These are phyloP conservation scores for Sclerurus mexicanus DNA, from an alignment of 2,113 vertebrate genomes.

Conservation along the genomic window DNA sequence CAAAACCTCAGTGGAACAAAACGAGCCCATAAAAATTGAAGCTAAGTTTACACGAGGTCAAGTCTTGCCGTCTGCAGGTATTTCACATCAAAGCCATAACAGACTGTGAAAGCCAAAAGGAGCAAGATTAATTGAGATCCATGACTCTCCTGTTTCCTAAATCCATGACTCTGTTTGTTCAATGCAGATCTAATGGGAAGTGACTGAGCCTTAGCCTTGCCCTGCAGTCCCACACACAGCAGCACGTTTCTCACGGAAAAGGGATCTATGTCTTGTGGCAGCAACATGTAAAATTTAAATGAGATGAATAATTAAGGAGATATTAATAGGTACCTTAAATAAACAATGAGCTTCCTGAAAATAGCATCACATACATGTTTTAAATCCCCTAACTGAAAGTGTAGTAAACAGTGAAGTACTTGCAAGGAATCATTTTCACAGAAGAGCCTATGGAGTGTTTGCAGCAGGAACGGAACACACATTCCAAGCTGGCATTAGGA, in stretches of 20 bases:
- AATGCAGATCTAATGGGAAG: background rate
- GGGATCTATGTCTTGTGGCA: background rate
- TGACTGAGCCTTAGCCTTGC: background rate
- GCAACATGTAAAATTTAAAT: background rate
- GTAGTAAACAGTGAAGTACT: background rate
- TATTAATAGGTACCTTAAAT: background rate
- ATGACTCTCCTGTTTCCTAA: background rate
- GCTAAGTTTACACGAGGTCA: background rate
- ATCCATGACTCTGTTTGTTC: background rate
- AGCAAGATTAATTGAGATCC: background rate
- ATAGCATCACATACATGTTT: background rate
- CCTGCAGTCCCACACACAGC: background rate
- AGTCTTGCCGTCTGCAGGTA: background rate
- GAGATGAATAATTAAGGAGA: background rate
- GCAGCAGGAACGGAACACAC: background rate
- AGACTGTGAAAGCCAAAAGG: background rate
- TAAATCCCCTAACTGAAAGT: background rate
- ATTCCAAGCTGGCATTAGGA: background rate
- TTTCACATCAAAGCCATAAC: background rate
- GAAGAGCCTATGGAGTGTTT: fast-evolving
- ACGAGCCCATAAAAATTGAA: background rate
- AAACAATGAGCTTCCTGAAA: background rate
- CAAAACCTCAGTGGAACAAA: background rate
- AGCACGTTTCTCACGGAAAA: background rate
- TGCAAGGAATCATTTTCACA: background rate